These are phyloP conservation scores for Buathra laborator DNA, from an alignment of 2,888 invertebrate species.

Conservation along the genomic window DNA sequence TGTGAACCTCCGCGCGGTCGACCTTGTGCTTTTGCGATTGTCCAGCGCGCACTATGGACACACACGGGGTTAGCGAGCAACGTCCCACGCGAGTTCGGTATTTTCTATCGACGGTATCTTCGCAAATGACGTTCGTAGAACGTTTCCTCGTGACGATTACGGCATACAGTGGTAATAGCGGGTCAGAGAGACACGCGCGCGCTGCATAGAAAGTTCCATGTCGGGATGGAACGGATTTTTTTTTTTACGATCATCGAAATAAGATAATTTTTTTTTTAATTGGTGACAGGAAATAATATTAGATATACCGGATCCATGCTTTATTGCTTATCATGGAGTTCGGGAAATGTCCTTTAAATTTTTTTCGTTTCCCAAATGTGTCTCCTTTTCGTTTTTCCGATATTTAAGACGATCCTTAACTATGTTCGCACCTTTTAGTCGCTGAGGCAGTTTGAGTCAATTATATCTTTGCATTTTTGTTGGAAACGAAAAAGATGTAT, in stretches of 20 bases:
- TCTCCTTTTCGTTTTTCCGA: no score
- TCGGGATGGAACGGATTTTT: background rate
- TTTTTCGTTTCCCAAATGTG: no score
- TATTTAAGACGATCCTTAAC: no score
- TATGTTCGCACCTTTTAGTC: no score
- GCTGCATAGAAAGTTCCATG: background rate
- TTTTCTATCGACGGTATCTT: background rate
- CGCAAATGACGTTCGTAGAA: slow-evolving; percentile 23
- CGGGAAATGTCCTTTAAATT: no score
- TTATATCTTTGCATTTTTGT: no score
- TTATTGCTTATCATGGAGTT: no score
- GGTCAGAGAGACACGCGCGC: background rate
- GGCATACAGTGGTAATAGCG: background rate
- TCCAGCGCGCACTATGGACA: slow-evolving; percentile 37
- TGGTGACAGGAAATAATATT: no score
- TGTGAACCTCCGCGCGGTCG: background rate
- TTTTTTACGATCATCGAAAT: background rate
- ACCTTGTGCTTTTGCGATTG: slow-evolving; percentile 69
- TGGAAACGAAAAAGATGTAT: no score
- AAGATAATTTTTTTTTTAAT: no score
- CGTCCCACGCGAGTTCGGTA: slow-evolving; percentile 10
- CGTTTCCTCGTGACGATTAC: slow-evolving; percentile 13
- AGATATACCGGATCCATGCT: no score
- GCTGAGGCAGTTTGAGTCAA: no score
- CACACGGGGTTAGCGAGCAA: background rate